Evolutionary conservation across 2,113 vertebrate species (phyloP).

Genomic region (Phylloscopus whistleri): DNA sequence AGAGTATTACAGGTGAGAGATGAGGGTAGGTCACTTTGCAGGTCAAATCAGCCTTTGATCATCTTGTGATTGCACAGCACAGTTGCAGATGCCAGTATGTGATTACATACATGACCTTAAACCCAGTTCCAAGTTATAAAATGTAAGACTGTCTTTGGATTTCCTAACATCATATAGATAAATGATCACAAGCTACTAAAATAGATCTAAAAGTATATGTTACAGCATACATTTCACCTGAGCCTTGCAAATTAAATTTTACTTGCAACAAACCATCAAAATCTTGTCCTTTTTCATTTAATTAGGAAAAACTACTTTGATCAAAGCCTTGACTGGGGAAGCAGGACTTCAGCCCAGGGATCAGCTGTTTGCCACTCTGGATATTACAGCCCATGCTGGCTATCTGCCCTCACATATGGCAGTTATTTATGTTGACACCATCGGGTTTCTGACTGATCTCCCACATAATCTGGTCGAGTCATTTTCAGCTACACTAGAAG

Average conservation of each 20-base stretch:
- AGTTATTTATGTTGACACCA: constrained; percentile 89
- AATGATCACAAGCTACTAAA: background rate
- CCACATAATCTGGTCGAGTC: constrained; percentile 90
- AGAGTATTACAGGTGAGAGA: background rate
- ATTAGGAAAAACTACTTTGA: constrained; percentile 91
- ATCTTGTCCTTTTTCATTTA: background rate
- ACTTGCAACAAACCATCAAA: background rate
- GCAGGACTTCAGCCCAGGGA: constrained; percentile 78
- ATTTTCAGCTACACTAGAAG: constrained; percentile 90
- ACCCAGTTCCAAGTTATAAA: background rate
- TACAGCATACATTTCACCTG: background rate
- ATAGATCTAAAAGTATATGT: background rate
- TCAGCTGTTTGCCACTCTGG: constrained; percentile 90
- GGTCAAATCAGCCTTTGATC: background rate
- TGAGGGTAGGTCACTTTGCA: background rate
- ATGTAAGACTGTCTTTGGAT: background rate
- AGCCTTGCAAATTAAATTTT: background rate
- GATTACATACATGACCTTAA: background rate
- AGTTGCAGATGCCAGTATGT: background rate
- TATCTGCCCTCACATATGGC: constrained; percentile 79
- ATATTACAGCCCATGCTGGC: constrained; percentile 88
- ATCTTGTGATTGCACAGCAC: background rate
- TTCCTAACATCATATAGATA: background rate
- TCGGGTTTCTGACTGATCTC: constrained; percentile 93
- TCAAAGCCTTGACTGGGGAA: constrained; percentile 89